These are phyloP conservation scores for Cyclophora punctaria DNA, from an alignment of 2,888 invertebrate species.

Conservation along the genomic window DNA sequence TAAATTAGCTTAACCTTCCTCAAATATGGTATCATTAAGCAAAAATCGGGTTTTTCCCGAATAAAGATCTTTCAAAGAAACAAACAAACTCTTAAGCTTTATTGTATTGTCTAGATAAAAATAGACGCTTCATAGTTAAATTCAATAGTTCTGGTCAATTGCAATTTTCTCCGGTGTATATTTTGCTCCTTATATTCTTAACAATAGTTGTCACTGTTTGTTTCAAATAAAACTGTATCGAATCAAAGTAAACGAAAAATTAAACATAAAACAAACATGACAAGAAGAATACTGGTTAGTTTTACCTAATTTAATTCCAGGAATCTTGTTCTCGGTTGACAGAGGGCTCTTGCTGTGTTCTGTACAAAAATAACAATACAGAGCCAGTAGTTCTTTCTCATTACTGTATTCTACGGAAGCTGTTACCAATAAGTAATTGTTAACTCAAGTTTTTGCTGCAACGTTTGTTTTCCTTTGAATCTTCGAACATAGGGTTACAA, in stretches of 20 bases:
- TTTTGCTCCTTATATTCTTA: no score
- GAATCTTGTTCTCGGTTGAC: constrained; percentile 40
- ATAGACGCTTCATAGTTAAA: no score
- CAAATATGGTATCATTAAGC: no score
- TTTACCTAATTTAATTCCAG: constrained; percentile 28
- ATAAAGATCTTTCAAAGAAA: no score
- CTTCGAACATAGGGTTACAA: constrained; percentile 54
- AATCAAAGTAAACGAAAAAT: not conserved
- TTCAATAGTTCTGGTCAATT: no score
- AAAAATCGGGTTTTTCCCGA: no score
- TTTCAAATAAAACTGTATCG: no score
- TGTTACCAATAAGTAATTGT: constrained; percentile 49
- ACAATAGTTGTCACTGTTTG: no score
- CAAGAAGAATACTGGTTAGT: constrained; percentile 9
- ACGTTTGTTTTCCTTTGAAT: constrained; percentile 51
- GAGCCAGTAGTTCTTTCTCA: constrained; percentile 47
- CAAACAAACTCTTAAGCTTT: no score
- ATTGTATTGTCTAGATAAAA: no score
- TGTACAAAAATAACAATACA: constrained; percentile 44
- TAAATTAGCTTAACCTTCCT: no score
- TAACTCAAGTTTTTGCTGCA: constrained; percentile 44
- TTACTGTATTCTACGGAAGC: constrained; percentile 57
- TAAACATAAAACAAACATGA: constrained; percentile 6
- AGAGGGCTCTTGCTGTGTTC: constrained; percentile 47
- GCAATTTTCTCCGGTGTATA: no score